Evolutionary conservation across 2,888 invertebrate genomes (phyloP).

Genomic region (Diabrotica balteata): DNA sequence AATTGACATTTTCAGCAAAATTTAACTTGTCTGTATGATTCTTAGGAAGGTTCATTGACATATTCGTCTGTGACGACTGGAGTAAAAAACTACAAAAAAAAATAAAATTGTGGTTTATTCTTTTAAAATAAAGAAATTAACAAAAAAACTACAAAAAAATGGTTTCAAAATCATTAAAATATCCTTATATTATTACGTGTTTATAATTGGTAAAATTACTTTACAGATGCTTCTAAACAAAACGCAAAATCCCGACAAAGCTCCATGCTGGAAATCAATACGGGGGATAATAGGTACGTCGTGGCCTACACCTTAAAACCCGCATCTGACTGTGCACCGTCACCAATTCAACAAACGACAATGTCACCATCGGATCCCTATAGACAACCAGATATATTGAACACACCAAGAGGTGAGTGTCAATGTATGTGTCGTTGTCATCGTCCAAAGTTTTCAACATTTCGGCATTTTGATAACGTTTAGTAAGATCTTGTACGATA

Average conservation of each 20-base stretch:
- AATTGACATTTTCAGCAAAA: too few species aligned
- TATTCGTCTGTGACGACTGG: too few species aligned
- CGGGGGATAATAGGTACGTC: conserved; percentile 81
- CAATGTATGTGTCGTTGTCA: conserved; percentile 43
- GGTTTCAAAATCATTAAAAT: too few species aligned
- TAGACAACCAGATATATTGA: conserved; percentile 71
- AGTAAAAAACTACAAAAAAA: too few species aligned
- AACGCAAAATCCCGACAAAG: conserved; percentile 62
- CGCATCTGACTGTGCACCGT: conserved; percentile 57
- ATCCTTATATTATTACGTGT: too few species aligned
- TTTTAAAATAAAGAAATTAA: too few species aligned
- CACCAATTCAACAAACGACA: conserved; percentile 43
- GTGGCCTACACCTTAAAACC: conserved; percentile 86
- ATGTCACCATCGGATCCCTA: conserved; percentile 49
- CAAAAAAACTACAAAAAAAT: too few species aligned
- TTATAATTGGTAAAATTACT: background rate
- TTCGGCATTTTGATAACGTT: conserved; percentile 44
- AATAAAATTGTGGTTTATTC: too few species aligned
- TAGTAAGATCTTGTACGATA: conserved; percentile 14
- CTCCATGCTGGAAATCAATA: conserved; percentile 76
- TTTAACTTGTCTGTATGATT: too few species aligned
- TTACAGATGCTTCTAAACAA: conserved; percentile 59
- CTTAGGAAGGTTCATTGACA: too few species aligned
- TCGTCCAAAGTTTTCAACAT: conserved; percentile 40
- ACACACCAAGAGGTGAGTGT: conserved; percentile 73